Evolutionary conservation across 2,113 vertebrate species (phyloP).

Genomic region (Clarias batrachus): DNA sequence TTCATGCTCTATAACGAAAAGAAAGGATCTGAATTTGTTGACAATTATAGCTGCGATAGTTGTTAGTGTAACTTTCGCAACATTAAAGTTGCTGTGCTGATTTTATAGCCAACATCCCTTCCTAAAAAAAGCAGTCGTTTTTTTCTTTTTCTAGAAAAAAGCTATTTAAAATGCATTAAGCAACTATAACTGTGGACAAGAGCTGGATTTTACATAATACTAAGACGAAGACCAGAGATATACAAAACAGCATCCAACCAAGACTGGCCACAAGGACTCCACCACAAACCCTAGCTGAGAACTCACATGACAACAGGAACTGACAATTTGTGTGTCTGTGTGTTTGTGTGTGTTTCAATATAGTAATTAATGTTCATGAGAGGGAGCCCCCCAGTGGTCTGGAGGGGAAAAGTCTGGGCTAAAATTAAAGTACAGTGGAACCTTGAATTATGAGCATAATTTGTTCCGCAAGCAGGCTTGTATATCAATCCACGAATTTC

Average conservation of each 20-base stretch:
- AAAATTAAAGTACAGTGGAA: background rate
- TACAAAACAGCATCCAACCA: background rate
- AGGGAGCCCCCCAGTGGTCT: background rate
- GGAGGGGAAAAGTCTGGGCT: background rate
- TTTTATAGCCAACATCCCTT: background rate
- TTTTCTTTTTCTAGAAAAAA: background rate
- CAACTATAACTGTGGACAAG: background rate
- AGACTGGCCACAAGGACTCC: background rate
- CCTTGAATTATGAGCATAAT: background rate
- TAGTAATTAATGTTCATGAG: background rate
- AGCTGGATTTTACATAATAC: background rate
- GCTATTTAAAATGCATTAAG: background rate
- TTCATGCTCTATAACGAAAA: background rate
- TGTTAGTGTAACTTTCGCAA: background rate
- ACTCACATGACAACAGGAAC: background rate
- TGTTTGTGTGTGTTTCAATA: background rate
- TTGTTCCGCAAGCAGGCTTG: background rate
- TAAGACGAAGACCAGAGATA: background rate
- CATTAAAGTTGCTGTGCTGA: background rate
- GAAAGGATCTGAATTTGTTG: background rate
- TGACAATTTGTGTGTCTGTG: background rate
- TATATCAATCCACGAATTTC: too few relatives aligned
- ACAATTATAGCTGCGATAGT: background rate
- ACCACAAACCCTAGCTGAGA: background rate
- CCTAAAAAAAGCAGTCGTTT: too few relatives aligned